Base-by-base conservation (phyloP, 1,140 invertebrate species). In the Bombus superbus region DNA sequence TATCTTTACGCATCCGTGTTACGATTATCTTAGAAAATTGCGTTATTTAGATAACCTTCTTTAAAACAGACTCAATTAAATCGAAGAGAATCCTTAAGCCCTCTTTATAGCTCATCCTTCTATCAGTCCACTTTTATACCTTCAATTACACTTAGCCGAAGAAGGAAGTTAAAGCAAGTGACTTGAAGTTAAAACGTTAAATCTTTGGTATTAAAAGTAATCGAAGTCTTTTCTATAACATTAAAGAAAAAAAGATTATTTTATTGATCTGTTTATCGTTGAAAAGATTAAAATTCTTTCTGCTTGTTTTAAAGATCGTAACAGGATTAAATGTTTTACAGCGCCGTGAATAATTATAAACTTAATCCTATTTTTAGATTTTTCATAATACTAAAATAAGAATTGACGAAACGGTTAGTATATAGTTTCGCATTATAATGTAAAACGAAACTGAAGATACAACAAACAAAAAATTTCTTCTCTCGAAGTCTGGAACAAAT, bases 1-100 rank as follows among this genome's bases (percentile, higher is more conserved):
- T 86, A 86, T 69, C 88, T 62, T 69, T 59, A 71, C 79, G 53
- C 64, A 44, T 81, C 66, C 53, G 68, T 81, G 71, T 69, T 64
- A 64, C 74, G 40, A 35, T 72, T 44, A 38, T 66, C 78, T 8
- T 62, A 47, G 40, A 38, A 80, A 85, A 80, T 80, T 80, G 42
- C 44, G 25, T 80, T 80, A 80, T 80, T 80, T 80, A 80, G 78
- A 38, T 62, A 64, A 38, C 72, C 57, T 75, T 66, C 59, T 42
- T 75, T 64, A 47, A 62, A 73, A 74, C 28, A 28, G n/a, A 32
- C 42, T 38, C n/a, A 38, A 47, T 68, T 80, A 68, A 80, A 69
- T 69, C 78, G 38, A 62, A 32, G 28, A 22, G 11, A 40, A 59
- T 47, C 47, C 47, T 25, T 38, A n/a, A 76, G 53, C 8, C 38